Evolutionary conservation across 2,797 vertebrate genomes (phyloP).

Genomic region (Pelobates cultripes): DNA sequence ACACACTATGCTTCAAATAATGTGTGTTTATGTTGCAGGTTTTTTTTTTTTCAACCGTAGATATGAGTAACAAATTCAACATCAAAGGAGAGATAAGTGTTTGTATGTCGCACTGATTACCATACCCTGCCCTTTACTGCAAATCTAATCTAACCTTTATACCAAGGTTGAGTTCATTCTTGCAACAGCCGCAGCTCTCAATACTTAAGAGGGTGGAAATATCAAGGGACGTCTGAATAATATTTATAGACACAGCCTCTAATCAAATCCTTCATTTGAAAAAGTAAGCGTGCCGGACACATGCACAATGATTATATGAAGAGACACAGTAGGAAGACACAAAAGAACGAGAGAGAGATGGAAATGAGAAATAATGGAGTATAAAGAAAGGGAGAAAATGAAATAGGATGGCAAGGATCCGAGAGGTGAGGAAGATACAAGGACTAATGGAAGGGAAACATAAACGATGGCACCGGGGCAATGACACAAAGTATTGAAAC

Average conservation of each 20-base stretch:
- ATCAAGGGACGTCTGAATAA: slow-evolving; percentile 40
- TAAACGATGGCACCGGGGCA: not conserved
- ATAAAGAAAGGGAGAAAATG: not conserved
- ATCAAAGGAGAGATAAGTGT: slow-evolving; percentile 38
- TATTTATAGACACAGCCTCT: slow-evolving; percentile 39
- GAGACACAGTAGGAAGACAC: not conserved
- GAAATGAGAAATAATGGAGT: not conserved
- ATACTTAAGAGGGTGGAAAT: slow-evolving; percentile 12
- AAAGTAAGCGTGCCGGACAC: slow-evolving; percentile 2
- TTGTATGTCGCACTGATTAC: slow-evolving; percentile 42
- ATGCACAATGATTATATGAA: slow-evolving; percentile 26
- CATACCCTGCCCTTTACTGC: slow-evolving; percentile 47
- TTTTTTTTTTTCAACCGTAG: not conserved
- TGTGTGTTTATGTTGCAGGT: slow-evolving; percentile 16
- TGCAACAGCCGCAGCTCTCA: slow-evolving; percentile 9
- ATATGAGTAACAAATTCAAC: slow-evolving; percentile 29
- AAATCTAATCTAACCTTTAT: slow-evolving; percentile 54
- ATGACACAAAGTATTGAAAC: not conserved
- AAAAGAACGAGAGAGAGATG: slow-evolving; percentile 4
- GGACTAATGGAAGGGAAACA: not conserved
- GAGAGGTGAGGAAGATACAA: not conserved
- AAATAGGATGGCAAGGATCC: not conserved
- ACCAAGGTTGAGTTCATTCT: slow-evolving; percentile 47
- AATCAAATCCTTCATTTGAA: slow-evolving; percentile 38
- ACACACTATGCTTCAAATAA: not conserved